These are phyloP conservation scores for Corythaixoides concolor DNA, from an alignment of 2,113 vertebrate genomes.

Conservation along the genomic window DNA sequence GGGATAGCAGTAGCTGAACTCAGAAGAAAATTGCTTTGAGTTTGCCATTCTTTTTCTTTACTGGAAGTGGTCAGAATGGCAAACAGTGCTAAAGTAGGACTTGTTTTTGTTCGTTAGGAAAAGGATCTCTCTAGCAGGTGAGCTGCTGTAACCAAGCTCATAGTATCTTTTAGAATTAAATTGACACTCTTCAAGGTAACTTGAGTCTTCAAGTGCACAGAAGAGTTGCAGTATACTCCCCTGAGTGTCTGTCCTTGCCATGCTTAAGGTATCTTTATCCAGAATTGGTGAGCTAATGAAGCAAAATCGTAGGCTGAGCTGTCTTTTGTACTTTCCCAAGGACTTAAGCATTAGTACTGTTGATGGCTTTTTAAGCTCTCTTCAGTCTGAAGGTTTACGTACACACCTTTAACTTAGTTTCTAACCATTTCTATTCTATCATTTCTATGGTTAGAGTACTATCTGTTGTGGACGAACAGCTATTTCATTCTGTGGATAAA, in stretches of 20 bases:
- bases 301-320: neutral
- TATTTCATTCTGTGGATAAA: neutral
- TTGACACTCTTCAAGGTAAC: neutral
- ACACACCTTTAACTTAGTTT: neutral
- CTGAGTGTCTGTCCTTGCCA: neutral
- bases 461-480: neutral
- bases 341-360: neutral
- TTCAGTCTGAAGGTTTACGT: neutral
- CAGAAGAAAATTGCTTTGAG: neutral
- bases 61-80: neutral
- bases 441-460: neutral
- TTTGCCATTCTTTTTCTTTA: neutral
- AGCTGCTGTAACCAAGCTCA: neutral
- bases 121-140: neutral
- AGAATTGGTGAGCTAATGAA: neutral
- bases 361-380: neutral
- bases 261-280: neutral
- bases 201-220: neutral
- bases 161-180: neutral
- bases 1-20: neutral
- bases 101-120: neutral
- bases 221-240: neutral
- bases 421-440: neutral
- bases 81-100: neutral
- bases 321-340: neutral